Conservation (phyloP, 2,113 vertebrate species). For the Pavo muticus region DNA sequence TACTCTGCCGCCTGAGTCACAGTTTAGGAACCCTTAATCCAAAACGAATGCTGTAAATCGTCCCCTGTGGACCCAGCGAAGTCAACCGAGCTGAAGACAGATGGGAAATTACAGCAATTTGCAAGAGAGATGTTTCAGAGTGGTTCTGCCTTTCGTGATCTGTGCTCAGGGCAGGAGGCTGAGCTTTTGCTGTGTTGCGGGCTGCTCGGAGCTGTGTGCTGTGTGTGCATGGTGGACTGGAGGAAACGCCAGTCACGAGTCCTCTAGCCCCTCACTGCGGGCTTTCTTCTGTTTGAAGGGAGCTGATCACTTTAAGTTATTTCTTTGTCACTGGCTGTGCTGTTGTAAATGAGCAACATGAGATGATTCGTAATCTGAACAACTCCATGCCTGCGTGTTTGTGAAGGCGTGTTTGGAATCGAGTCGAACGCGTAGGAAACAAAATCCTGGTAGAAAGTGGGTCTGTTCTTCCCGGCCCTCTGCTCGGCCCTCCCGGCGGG, state of each 20-base stretch:
- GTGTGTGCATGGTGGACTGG: neutral
- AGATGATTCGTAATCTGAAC: neutral
- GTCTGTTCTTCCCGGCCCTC: neutral
- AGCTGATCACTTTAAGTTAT: neutral
- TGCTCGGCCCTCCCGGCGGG: neutral
- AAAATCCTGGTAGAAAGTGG: neutral
- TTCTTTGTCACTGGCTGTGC: neutral
- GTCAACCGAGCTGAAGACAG: slow-evolving; percentile 22
- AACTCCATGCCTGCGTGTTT: neutral
- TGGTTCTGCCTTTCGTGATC: neutral
- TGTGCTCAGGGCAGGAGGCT: neutral
- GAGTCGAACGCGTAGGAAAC: neutral
- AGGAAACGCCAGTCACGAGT: neutral
- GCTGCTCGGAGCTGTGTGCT: neutral
- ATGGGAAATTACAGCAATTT: slow-evolving; percentile 57
- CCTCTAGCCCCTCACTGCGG: neutral
- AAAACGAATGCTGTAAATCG: slow-evolving; percentile 12
- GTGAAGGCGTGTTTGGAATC: rapidly evolving
- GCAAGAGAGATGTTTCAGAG: slow-evolving; percentile 27
- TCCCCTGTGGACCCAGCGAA: neutral
- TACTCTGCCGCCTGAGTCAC: slow-evolving; percentile 38
- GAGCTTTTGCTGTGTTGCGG: neutral
- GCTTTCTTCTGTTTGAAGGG: neutral
- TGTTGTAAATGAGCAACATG: neutral
- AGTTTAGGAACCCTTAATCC: slow-evolving; percentile 50